Evolutionary conservation across 1,140 invertebrate species (phyloP), one percentile per base, ranked within the genome.

Genomic region (Apis mellifera): DNA sequence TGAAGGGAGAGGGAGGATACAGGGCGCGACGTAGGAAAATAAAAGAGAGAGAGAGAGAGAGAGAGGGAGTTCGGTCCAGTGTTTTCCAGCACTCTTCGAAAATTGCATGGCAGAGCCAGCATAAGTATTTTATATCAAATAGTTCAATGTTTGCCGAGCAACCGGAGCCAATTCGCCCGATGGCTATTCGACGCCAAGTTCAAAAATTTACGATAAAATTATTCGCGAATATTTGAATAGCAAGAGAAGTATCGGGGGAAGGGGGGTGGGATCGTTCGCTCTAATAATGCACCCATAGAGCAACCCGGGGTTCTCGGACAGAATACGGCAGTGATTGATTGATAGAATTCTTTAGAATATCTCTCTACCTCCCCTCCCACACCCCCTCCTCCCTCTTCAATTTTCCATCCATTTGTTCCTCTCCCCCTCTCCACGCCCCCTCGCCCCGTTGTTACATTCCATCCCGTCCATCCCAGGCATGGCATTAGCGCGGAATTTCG

Each of bases 101-200:
- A 90, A 91, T 90, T 90, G 90, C 89, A 84, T 87, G 84, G 82
- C 89, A 86, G 84, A 89, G 85, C 85, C 85, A 86, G 84, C 82
- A 85, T 84, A 77, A 88, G 87, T 90, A 90, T 91, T 90, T 90
- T 89, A 88, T 88, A 88, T 90, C 86, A 91, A 90, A 90, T 88
- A 89, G 87, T 89, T 91, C 89, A 91, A 89, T 90, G 88, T 87
- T 90, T 85, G 85, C 80, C 79, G 81, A 89, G 86, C 80, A 90
- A 87, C 84, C 90, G 83, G 86, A 91, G 89, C 90, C 89, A 91
- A 90, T 92, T 90, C 82, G 89, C 81, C 85, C 82, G 89, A 89
- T 90, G 85, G 86, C 84, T 81, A 72, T 81, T 78, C 82, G 78
- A 86, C 88, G 87, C 88, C 89, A 90, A 90, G 82, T 90, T 87